phyloP scores from a whole-genome alignment of 2,113 vertebrate species.

The Fulmarus glacialis region DNA sequence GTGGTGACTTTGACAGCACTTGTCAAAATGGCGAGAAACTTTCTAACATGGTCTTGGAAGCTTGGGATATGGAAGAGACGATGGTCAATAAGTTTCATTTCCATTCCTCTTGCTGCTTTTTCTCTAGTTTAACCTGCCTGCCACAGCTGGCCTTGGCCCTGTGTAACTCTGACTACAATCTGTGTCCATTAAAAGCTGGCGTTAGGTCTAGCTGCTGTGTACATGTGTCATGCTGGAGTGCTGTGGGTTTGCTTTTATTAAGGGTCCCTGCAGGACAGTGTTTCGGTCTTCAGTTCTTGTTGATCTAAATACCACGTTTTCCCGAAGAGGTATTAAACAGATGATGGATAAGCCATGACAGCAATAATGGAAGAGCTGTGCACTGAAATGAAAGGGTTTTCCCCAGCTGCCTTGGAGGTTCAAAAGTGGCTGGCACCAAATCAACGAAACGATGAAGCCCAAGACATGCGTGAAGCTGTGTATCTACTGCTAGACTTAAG shows the following conservation, averaged over 20 bases:
- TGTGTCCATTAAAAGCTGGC: background rate
- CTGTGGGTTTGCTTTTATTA: background rate
- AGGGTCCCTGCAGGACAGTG: background rate
- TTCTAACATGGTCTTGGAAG: background rate
- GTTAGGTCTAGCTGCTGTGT: background rate
- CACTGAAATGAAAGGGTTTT: background rate
- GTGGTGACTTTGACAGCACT: background rate
- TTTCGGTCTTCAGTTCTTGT: background rate
- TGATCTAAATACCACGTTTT: background rate
- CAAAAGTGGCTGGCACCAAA: background rate
- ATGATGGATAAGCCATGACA: background rate
- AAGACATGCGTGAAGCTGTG: rapidly evolving
- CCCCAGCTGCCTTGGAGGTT: background rate
- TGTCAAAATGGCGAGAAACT: background rate
- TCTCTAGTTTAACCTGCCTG: background rate
- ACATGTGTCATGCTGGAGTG: background rate
- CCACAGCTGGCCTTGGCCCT: background rate
- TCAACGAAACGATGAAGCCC: background rate
- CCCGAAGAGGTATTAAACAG: background rate
- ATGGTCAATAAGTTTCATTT: background rate
- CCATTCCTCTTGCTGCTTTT: background rate
- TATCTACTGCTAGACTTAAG: background rate
- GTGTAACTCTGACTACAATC: background rate
- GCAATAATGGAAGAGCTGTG: background rate
- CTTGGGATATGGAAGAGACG: background rate